Evolutionary conservation across 2,113 vertebrate species (phyloP).

Genomic region (Centropristis striata): DNA sequence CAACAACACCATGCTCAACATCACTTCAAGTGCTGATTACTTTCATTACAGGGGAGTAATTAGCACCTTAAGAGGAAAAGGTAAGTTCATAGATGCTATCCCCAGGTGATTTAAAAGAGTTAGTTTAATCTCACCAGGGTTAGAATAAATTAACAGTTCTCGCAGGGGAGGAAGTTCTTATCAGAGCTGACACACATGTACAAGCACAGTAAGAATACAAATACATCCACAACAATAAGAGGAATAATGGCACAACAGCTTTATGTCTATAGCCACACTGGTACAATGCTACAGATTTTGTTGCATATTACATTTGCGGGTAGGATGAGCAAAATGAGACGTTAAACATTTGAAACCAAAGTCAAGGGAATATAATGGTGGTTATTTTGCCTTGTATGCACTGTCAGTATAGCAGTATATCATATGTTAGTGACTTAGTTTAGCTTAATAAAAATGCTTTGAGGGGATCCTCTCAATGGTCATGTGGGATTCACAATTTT

Average conservation of each 20-base stretch:
- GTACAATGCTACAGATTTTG: neutral
- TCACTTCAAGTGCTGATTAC: constrained; percentile 71
- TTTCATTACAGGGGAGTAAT: constrained; percentile 78
- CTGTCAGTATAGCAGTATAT: neutral
- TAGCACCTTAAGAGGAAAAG: constrained; percentile 69
- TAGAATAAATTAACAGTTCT: constrained; percentile 58
- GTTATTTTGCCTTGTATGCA: neutral
- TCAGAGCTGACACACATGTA: constrained; percentile 40
- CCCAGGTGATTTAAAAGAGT: constrained; percentile 62
- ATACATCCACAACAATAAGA: constrained; percentile 27
- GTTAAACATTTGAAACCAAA: neutral
- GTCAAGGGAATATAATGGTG: neutral
- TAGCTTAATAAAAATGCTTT: too few relatives aligned
- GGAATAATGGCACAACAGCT: neutral
- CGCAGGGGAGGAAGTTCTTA: constrained; percentile 43
- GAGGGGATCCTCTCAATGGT: too few relatives aligned
- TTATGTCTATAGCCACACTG: neutral
- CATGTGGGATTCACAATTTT: too few relatives aligned
- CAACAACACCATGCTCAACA: constrained; percentile 29
- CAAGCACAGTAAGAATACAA: constrained; percentile 32
- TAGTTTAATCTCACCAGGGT: constrained; percentile 63
- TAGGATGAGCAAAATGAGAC: neutral
- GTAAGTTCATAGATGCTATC: constrained; percentile 56
- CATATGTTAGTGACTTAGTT: too few relatives aligned
- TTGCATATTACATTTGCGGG: neutral